phyloP scores from a whole-genome alignment of 2,113 vertebrate genomes.

The Pseudonaja textilis region DNA sequence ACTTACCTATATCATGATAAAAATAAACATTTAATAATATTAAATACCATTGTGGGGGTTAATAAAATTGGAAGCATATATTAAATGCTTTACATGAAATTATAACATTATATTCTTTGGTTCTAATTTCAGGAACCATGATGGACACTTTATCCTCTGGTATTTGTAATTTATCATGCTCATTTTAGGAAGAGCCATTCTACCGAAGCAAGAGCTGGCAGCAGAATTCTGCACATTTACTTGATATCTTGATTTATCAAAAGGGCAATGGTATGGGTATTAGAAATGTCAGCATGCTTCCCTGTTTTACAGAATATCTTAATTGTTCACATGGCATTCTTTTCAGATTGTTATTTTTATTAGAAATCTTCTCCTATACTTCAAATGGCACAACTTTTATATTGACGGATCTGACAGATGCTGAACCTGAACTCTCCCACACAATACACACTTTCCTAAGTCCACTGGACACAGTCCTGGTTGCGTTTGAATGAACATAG shows the following conservation, averaged over 20 bases:
- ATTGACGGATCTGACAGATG: not conserved
- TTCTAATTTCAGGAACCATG: not conserved
- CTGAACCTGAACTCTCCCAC: not conserved
- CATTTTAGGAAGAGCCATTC: not conserved
- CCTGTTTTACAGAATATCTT: conserved; percentile 20
- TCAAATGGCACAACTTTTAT: not conserved
- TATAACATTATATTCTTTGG: not conserved
- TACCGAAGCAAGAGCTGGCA: not conserved
- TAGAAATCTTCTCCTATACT: not conserved
- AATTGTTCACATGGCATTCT: conserved; percentile 18
- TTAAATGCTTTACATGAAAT: not conserved
- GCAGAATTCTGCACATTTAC: conserved; percentile 14
- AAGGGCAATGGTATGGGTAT: conserved; percentile 4
- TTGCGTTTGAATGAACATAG: not conserved
- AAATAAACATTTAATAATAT: not conserved
- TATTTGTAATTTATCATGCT: conserved; percentile 7
- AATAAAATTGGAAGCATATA: not conserved
- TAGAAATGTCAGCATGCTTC: conserved; percentile 17
- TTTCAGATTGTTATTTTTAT: conserved; percentile 26
- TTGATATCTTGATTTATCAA: not conserved
- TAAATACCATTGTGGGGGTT: not conserved
- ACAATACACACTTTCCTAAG: not conserved
- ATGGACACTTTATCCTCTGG: rapidly evolving
- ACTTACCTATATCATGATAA: not conserved
- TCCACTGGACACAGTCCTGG: not conserved